Conservation (phyloP, 2,888 invertebrate species). For the Drosophila subsilvestris region DNA sequence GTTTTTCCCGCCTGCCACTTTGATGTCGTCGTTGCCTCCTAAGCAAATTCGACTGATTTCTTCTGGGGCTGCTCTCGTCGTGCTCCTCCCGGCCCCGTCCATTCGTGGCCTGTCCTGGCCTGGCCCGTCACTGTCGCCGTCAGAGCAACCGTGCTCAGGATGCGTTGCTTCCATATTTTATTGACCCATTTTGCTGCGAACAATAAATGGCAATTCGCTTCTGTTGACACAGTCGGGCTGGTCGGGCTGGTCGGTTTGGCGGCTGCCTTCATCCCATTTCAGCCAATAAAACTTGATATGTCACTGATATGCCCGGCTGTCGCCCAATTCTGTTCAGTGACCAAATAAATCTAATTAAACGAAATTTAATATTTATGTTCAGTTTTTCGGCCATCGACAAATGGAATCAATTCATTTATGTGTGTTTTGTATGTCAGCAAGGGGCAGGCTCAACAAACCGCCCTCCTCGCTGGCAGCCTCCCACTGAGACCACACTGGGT, state of each 20-base stretch:
- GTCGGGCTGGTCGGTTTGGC: background rate
- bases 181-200: conserved; percentile 64
- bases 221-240: conserved; percentile 38
- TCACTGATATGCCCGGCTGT: conserved; percentile 48
- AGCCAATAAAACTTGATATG: conserved; percentile 66
- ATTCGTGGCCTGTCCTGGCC: conserved; percentile 1
- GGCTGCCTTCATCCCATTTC: conserved; percentile 17
- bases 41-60: conserved; percentile 60
- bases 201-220: conserved; percentile 64
- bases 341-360: conserved; percentile 69
- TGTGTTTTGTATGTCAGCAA: conserved; percentile 2
- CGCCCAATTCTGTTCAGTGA: conserved; percentile 19
- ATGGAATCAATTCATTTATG: conserved; percentile 16
- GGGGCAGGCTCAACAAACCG: background rate
- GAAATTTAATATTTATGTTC: conserved; percentile 58
- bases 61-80: conserved; percentile 14
- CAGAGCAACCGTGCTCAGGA: background rate
- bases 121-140: conserved; percentile 8
- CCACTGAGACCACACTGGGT: background rate
- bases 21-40: conserved; percentile 38
- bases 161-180: conserved; percentile 54
- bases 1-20: conserved; percentile 31
- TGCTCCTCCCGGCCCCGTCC: background rate
- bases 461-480: background rate
- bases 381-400: background rate